Conservation (phyloP, 2,113 vertebrate species). For the Megaceryle torquata region DNA sequence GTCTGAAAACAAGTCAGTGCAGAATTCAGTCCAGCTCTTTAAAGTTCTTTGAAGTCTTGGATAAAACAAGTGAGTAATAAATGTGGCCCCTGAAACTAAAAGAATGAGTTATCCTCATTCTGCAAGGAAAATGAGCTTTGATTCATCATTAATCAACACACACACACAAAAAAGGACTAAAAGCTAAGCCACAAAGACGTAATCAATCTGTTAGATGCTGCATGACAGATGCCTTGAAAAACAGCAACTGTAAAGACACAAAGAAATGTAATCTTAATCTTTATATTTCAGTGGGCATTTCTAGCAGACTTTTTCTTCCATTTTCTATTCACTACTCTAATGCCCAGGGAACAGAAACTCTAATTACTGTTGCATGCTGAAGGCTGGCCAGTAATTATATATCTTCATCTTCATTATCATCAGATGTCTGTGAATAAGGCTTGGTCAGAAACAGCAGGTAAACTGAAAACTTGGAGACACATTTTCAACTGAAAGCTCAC, state of each 20-base stretch:
- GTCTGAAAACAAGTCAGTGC: not conserved
- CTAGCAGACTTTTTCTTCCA: not conserved
- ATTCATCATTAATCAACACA: constrained; percentile 5
- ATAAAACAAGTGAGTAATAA: constrained; percentile 7
- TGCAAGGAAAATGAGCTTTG: constrained; percentile 22
- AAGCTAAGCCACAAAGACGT: not conserved
- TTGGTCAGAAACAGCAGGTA: not conserved
- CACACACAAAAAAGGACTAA: not conserved
- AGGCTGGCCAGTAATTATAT: constrained; percentile 40
- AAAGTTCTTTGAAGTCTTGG: constrained; percentile 4
- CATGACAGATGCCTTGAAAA: constrained; percentile 3
- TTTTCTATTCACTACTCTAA: not conserved
- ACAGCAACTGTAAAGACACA: not conserved
- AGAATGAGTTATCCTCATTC: not conserved
- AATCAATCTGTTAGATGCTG: constrained; percentile 24
- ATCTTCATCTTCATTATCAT: constrained; percentile 30
- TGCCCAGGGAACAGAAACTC: constrained; percentile 16
- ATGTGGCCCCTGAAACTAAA: not conserved
- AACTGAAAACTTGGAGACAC: not conserved
- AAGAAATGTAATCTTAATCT: not conserved
- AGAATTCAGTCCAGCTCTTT: not conserved
- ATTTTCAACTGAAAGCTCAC: not conserved
- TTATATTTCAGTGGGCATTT: not conserved
- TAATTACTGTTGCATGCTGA: constrained; percentile 38
- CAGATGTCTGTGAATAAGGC: not conserved